Evolutionary conservation across 2,113 vertebrate genomes (phyloP), one percentile per base, ranked within the genome.

Genomic region (Montifringilla adamsi): DNA sequence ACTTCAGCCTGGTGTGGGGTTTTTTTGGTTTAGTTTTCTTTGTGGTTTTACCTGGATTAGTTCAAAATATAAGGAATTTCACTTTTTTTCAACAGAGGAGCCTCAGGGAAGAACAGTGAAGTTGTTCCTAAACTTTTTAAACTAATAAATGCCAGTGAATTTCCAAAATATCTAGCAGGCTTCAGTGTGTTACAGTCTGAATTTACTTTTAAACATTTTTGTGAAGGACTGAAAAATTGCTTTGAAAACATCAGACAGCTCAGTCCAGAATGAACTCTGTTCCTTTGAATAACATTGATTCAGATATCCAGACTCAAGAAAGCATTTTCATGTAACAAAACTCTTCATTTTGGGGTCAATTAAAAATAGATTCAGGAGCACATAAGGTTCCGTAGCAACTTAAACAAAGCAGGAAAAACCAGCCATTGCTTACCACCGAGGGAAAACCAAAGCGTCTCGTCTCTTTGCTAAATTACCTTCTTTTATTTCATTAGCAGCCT

Each of bases 301-400:
- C 82, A 80, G 24, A 77, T 66, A 84, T 44, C 41, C 11, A 43
- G 63, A 82, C n/a, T 53, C 58, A 64, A 64, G 58, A 79, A 85
- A 84, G 58, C 43, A 43, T 89, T 84, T 91, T 62, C 77, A 66
- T 89, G 66, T 81, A 84, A 87, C 58, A 75, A 67, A 92, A 56
- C 41, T 55, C 60, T 72, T 75, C n/a, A 44, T 62, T 64, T 64
- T 39, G 68, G 21, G 78, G 66, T 84, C 74, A 95, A 91, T 89
- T 84, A 87, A 94, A 96, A 94, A 92, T 73, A 89, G 75, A 85
- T 72, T 35, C 44, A 64, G 60, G 81, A 91, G 78, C n/a, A 96
- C 90, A 85, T 64, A 79, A 85, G 21, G 79, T 70, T 90, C 68
- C 88, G 85, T 93, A 91, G 91, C 87, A 94, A 89, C 53, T 91